These are phyloP conservation scores for Theretra japonica DNA, from an alignment of 2,888 invertebrate species.

Conservation along the genomic window DNA sequence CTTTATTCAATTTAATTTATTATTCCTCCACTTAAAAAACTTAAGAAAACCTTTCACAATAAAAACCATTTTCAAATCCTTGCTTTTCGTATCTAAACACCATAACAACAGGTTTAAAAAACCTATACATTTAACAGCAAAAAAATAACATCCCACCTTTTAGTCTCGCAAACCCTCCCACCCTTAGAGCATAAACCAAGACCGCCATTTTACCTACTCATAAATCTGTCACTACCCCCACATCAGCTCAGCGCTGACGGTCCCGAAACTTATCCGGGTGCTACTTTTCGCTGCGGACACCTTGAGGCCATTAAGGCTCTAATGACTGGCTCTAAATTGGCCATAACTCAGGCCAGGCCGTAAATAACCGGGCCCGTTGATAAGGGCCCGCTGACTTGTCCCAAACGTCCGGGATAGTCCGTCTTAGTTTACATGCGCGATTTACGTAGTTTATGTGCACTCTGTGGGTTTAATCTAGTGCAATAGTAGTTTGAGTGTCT, in stretches of 20 bases:
- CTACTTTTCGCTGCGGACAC: slow-evolving; percentile 73
- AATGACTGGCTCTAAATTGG: slow-evolving; percentile 85
- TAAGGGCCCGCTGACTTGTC: slow-evolving; percentile 82
- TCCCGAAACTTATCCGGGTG: slow-evolving; percentile 70
- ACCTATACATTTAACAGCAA: too few relatives aligned
- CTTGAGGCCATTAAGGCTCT: slow-evolving; percentile 82
- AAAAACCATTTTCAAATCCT: too few relatives aligned
- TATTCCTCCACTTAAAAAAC: too few relatives aligned
- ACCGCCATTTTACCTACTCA: not conserved
- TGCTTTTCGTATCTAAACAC: too few relatives aligned
- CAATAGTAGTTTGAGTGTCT: not conserved
- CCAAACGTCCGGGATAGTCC: slow-evolving; percentile 73
- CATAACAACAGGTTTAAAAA: too few relatives aligned
- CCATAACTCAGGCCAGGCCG: slow-evolving; percentile 79
- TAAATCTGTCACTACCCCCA: slow-evolving; percentile 25
- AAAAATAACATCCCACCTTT: not conserved
- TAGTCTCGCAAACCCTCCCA: not conserved
- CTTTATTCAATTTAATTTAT: too few relatives aligned
- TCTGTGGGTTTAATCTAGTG: slow-evolving; percentile 16
- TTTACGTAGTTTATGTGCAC: slow-evolving; percentile 57
- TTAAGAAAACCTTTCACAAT: too few relatives aligned
- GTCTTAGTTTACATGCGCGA: slow-evolving; percentile 78
- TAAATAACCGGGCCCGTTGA: slow-evolving; percentile 80
- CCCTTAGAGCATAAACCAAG: not conserved
- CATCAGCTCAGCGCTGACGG: slow-evolving; percentile 57